phyloP scores from a whole-genome alignment of 2,797 vertebrate species.

The Phoebastria nigripes region DNA sequence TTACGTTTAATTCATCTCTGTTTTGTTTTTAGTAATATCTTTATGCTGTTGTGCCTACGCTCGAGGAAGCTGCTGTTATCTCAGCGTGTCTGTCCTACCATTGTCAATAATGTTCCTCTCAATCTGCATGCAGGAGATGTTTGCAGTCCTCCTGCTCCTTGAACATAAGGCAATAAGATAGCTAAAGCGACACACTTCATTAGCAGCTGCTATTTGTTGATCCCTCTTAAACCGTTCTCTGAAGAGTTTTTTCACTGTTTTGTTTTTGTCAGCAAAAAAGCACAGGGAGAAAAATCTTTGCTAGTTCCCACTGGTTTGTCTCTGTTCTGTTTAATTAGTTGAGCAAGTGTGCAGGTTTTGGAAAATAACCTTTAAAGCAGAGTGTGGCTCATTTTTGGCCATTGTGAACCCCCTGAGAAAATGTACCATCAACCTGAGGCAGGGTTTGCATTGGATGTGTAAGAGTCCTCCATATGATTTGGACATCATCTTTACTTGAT shows the following conservation, averaged over 20 bases:
- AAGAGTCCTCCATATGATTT: no score
- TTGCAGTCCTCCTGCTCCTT: background rate
- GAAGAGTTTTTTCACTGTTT: background rate
- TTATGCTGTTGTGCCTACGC: background rate
- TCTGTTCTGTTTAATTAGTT: background rate
- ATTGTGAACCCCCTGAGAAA: no score
- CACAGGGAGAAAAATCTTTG: background rate
- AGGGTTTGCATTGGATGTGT: background rate
- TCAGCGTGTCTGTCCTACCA: background rate
- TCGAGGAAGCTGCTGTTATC: background rate
- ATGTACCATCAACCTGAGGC: fast-evolving
- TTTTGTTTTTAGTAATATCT: background rate
- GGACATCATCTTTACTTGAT: background rate
- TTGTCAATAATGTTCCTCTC: background rate
- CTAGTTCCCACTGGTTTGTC: background rate
- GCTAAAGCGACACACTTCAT: background rate
- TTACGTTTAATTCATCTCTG: background rate
- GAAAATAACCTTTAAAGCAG: background rate
- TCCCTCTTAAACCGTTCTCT: background rate
- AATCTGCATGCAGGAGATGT: background rate
- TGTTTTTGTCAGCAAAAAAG: background rate
- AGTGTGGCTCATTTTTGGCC: background rate
- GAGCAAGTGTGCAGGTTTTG: background rate
- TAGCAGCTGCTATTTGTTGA: background rate
- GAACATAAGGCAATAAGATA: background rate